Percentiles rank a stretch among this genome's conserved stretches.
These are phyloP conservation scores for Diploscapter pachys DNA, from an alignment of 1,140 invertebrate genomes.

Conservation along the genomic window DNA sequence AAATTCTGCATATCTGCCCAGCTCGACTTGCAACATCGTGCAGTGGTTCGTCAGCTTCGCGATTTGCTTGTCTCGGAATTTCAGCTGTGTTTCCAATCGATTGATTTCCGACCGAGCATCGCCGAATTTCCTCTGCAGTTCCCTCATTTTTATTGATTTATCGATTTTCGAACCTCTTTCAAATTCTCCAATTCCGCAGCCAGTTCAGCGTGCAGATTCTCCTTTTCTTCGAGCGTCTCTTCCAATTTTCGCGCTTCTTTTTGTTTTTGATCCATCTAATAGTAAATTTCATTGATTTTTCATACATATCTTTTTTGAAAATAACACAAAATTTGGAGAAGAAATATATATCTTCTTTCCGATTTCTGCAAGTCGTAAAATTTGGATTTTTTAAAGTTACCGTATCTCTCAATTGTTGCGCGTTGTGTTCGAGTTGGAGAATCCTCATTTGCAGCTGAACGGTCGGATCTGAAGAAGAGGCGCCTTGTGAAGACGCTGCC, in stretches of 20 bases:
- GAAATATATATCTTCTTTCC: no score
- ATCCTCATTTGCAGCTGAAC: slow-evolving; percentile 46
- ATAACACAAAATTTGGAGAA: no score
- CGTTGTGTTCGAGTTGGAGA: slow-evolving; percentile 41
- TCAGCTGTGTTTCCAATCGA: slow-evolving; percentile 45
- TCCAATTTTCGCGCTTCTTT: slow-evolving; percentile 7
- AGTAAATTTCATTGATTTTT: slow-evolving; percentile 12
- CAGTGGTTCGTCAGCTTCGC: slow-evolving; percentile 47
- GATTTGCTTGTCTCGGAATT: slow-evolving; percentile 52
- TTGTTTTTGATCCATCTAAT: slow-evolving; percentile 13
- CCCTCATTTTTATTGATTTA: slow-evolving; percentile 1
- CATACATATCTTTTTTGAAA: slow-evolving; percentile 4
- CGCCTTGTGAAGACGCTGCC: slow-evolving; percentile 13
- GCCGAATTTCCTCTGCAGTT: slow-evolving; percentile 44
- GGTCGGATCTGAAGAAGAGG: slow-evolving; percentile 32
- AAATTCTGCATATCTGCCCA: slow-evolving; percentile 38
- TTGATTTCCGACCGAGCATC: slow-evolving; percentile 41
- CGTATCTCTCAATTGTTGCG: slow-evolving; percentile 23
- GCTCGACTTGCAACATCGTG: slow-evolving; percentile 49
- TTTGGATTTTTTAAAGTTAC: no score
- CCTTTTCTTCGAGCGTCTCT: slow-evolving; percentile 15
- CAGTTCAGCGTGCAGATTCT: slow-evolving; percentile 24
- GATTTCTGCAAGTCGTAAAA: no score
- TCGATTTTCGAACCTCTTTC: slow-evolving; percentile 29
- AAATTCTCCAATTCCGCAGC: slow-evolving; percentile 36